Evolutionary conservation across 2,797 vertebrate genomes (phyloP), one percentile per base, ranked within the genome.

Genomic region (Lates japonicus): DNA sequence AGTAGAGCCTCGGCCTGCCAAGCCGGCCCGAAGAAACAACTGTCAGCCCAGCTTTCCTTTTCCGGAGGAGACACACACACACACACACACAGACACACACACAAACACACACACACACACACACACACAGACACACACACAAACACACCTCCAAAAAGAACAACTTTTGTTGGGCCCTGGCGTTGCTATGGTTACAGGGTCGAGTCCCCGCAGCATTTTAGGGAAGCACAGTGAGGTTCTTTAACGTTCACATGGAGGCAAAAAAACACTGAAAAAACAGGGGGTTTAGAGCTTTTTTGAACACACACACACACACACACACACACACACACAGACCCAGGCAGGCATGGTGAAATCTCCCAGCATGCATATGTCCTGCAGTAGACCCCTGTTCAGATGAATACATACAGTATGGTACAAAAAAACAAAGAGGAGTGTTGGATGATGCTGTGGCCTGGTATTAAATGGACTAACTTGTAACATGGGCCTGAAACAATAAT

Each of bases 1-100:
- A 96, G 96, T 96, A 95, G 95, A 94, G 93, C 85, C 94, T 90
- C 90, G 64, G 92, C 90, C 93, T 96, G 96, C 96, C 96, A 97
- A 97, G 95, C 70, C 64, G 41, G 67, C 54, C 73, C 42, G 75
- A 80, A 89, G 87, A 85, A 91, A 90, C 81, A 81, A 89, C 82
- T 83, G 88, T 91, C 87, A 78, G 83, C 83, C 80, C 77, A 82
- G 84, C 82, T 76, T 75, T 87, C 37, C 83, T 49, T 81, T 90
- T 88, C 88, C 83, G 90, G 84, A 85, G 78, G 60, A 74, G 68
- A 72, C 61, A 74, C 68, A 88, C 44, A 76, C 62, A 59, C 48
- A 66, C 61, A 76, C 54, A 60, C 25, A 72, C 22, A 37, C 67
- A 79, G 37, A 60, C 77, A 76, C 35, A 41, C 33, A 70, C 14